A percentile compares a stretch with the other conserved stretches of the same genome.
Evolutionary conservation across 23 tunicate genomes (phyloP).

Genomic region (Aplidium turbinatum): DNA sequence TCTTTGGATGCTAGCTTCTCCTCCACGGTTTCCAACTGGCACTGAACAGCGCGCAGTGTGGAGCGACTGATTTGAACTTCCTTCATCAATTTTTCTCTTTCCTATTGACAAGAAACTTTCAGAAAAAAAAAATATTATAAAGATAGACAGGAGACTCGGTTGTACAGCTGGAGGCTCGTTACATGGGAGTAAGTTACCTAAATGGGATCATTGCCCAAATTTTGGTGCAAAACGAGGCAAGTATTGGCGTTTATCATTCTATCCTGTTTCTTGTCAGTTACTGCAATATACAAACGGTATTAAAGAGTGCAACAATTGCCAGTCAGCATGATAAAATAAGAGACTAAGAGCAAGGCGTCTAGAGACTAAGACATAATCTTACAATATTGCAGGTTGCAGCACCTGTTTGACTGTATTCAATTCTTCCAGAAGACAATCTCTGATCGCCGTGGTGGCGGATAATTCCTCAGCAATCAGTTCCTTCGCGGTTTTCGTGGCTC

Average conservation of each 20-base stretch:
- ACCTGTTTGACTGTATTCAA: conserved; percentile 62
- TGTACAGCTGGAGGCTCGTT: background rate
- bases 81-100: conserved; percentile 50
- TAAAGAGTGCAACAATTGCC: too few relatives aligned
- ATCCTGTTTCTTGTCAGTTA: too few relatives aligned
- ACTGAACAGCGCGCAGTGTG: conserved; percentile 40
- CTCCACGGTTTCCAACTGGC: conserved; percentile 45
- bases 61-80: conserved; percentile 41
- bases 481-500: conserved; percentile 69
- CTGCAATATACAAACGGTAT: too few relatives aligned
- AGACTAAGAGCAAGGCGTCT: too few relatives aligned
- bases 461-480: conserved; percentile 56
- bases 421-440: conserved; percentile 75
- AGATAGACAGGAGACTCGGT: too few relatives aligned
- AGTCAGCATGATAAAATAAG: too few relatives aligned
- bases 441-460: conserved; percentile 49
- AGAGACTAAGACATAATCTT: too few relatives aligned
- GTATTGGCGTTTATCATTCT: too few relatives aligned
- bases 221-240: too few relatives aligned
- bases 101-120: conserved; percentile 8
- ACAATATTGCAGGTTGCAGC: background rate
- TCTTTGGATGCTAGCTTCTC: conserved; percentile 55
- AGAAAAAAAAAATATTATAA: background rate
- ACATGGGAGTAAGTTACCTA: too few relatives aligned
- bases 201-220: too few relatives aligned